Percentiles rank a stretch among this genome's conserved stretches.
These are phyloP conservation scores for Cydia strobilella DNA, from an alignment of 1,140 invertebrate species.

Conservation along the genomic window DNA sequence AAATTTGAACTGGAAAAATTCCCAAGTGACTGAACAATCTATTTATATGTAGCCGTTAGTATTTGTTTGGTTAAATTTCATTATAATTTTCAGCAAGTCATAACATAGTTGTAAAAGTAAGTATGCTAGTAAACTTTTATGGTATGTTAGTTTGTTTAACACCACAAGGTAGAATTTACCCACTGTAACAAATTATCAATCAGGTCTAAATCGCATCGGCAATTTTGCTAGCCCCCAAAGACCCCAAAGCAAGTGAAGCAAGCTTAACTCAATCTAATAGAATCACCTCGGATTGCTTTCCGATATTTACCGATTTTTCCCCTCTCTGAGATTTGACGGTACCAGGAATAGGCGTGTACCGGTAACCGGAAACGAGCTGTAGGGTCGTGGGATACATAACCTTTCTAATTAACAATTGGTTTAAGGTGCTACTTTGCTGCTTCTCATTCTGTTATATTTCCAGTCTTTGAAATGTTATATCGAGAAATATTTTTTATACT, in stretches of 20 bases:
- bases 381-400: conserved; percentile 62
- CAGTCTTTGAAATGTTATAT: conserved; percentile 19
- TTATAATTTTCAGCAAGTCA: too few relatives aligned
- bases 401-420: conserved; percentile 74
- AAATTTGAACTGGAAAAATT: too few relatives aligned
- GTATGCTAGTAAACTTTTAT: too few relatives aligned
- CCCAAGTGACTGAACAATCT: too few relatives aligned
- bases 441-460: conserved; percentile 34
- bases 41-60: too few relatives aligned
- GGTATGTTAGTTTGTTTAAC: background rate
- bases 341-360: conserved; percentile 72
- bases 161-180: background rate
- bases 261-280: conserved; percentile 76
- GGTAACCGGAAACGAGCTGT: conserved; percentile 59
- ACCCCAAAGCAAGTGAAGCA: conserved; percentile 52
- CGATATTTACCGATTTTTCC: conserved; percentile 78
- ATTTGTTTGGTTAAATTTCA: too few relatives aligned
- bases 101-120: too few relatives aligned
- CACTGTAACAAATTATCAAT: conserved; percentile 33
- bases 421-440: conserved; percentile 57
- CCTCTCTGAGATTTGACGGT: conserved; percentile 69
- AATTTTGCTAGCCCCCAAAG: conserved; percentile 43
- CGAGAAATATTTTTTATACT: background rate
- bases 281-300: conserved; percentile 78
- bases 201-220: conserved; percentile 40